Evolutionary conservation across 2,113 vertebrate genomes (phyloP).

Genomic region (Oxygymnocypris stewartii): DNA sequence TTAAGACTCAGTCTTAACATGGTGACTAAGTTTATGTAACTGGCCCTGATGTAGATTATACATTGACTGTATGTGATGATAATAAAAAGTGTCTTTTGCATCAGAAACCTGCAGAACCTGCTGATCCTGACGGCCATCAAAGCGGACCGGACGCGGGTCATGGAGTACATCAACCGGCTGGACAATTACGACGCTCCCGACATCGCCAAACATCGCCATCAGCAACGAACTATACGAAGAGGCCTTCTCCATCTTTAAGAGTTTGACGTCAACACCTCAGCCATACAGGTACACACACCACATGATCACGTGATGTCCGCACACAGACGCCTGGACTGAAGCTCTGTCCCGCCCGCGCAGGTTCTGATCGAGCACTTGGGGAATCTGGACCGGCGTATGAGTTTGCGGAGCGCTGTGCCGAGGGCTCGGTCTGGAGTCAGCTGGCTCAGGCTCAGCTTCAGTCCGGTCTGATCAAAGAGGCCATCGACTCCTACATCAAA

Average conservation of each 20-base stretch:
- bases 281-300: slow-evolving; percentile 81
- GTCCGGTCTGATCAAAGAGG: slow-evolving; percentile 88
- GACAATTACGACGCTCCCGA: slow-evolving; percentile 92
- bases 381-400: slow-evolving; percentile 88
- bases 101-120: slow-evolving; percentile 92
- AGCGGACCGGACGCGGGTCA: slow-evolving; percentile 87
- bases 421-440: slow-evolving; percentile 89
- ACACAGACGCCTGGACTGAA: neutral
- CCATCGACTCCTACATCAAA: slow-evolving; percentile 90
- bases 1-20: too few species aligned
- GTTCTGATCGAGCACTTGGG: slow-evolving; percentile 90
- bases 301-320: neutral
- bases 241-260: slow-evolving; percentile 89
- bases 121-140: slow-evolving; percentile 93
- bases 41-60: neutral
- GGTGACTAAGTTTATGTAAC: too few species aligned
- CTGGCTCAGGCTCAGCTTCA: slow-evolving; percentile 86
- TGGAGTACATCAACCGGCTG: slow-evolving; percentile 90
- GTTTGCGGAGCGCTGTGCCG: slow-evolving; percentile 87
- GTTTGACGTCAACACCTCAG: slow-evolving; percentile 91
- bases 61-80: neutral
- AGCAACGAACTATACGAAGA: slow-evolving; percentile 91
- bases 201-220: slow-evolving; percentile 89
- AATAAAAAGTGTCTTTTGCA: neutral
- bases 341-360: slow-evolving; percentile 61